These are phyloP conservation scores for Merluccius polli DNA, from an alignment of 2,797 vertebrate genomes.

Conservation along the genomic window DNA sequence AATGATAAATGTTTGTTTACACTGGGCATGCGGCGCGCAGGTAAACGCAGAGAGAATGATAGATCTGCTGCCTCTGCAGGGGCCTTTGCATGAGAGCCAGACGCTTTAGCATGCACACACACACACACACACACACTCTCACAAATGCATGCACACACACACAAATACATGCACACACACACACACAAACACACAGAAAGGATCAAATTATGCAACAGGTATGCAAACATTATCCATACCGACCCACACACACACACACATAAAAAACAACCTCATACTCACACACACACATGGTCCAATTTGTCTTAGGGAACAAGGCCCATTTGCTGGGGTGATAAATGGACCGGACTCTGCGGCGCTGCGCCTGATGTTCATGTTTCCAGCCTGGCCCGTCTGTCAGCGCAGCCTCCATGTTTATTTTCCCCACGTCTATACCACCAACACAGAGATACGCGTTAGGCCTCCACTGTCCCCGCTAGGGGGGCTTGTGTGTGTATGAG, in stretches of 20 bases:
- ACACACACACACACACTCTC: slow-evolving; percentile 12
- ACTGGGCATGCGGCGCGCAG: slow-evolving; percentile 63
- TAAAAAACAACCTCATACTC: background rate
- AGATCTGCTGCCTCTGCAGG: slow-evolving; percentile 53
- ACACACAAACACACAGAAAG: slow-evolving; percentile 21
- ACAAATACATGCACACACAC: slow-evolving; percentile 26
- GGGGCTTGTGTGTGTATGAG: too few species aligned
- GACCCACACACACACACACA: slow-evolving; percentile 23
- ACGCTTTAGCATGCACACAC: slow-evolving; percentile 39
- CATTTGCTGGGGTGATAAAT: slow-evolving; percentile 52
- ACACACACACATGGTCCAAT: background rate
- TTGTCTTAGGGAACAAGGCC: slow-evolving; percentile 36
- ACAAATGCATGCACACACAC: slow-evolving; percentile 7
- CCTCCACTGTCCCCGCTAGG: slow-evolving; percentile 18
- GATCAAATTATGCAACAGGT: slow-evolving; percentile 49
- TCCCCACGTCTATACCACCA: slow-evolving; percentile 50
- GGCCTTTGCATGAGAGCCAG: slow-evolving; percentile 58
- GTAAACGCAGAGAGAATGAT: slow-evolving; percentile 67
- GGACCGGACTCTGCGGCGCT: slow-evolving; percentile 38
- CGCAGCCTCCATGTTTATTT: slow-evolving; percentile 21
- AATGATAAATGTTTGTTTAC: slow-evolving; percentile 77
- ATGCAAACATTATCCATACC: slow-evolving; percentile 29
- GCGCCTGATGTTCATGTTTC: slow-evolving; percentile 50
- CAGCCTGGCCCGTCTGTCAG: slow-evolving; percentile 30
- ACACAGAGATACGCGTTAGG: slow-evolving; percentile 54